Percentiles rank a stretch among this genome's conserved stretches.
Conservation (phyloP, 2,113 vertebrate genomes). For the Sporophila hypoxantha region DNA sequence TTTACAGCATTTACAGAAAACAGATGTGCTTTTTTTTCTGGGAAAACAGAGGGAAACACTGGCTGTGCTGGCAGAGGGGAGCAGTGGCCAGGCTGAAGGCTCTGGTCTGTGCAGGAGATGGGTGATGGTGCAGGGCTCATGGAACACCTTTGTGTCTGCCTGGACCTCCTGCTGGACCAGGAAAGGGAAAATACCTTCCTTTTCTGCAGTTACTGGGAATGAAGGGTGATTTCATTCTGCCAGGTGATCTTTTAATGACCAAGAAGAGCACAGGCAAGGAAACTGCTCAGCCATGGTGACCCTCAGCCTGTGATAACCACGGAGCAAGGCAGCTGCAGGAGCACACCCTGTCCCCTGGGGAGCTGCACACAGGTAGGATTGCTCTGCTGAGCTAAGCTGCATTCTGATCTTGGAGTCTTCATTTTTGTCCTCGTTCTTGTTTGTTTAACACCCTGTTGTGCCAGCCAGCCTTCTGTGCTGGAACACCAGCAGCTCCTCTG, state of each 20-base stretch:
- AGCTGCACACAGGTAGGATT: not conserved
- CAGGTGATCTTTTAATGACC: not conserved
- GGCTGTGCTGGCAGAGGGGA: not conserved
- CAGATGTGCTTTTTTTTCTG: slow-evolving; percentile 22
- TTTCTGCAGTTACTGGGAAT: not conserved
- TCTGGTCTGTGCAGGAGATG: not conserved
- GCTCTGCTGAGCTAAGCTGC: not conserved
- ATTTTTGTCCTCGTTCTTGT: not conserved
- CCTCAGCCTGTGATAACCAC: not conserved
- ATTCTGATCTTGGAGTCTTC: not conserved
- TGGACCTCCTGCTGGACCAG: not conserved
- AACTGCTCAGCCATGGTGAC: not conserved
- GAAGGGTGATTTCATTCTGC: not conserved
- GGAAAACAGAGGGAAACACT: not conserved
- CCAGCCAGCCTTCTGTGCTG: not conserved
- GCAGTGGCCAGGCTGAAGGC: not conserved
- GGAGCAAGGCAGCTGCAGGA: not conserved
- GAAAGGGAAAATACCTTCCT: not conserved
- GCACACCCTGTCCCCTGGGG: not conserved
- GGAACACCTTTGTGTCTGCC: not conserved
- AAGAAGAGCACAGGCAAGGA: not conserved
- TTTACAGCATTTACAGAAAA: slow-evolving; percentile 60
- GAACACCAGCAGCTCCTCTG: not conserved
- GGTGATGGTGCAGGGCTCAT: not conserved
- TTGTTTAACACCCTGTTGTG: not conserved